phyloP scores from a whole-genome alignment of 2,888 invertebrate species.

The Drosophila nigritarsus region DNA sequence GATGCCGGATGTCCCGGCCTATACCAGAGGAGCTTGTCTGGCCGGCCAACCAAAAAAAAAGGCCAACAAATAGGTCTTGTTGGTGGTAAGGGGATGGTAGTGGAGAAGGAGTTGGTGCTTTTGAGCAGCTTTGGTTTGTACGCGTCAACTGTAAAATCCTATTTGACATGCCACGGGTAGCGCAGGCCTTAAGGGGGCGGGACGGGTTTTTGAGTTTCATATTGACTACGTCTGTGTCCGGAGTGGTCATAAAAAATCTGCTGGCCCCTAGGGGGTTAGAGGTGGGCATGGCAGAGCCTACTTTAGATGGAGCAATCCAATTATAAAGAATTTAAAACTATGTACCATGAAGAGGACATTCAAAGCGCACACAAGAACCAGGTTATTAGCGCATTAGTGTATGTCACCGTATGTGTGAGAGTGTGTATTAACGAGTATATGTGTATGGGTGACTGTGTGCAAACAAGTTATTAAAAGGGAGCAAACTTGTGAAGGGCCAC shows the following conservation, averaged over 20 bases:
- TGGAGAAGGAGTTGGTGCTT: slow-evolving; percentile 8
- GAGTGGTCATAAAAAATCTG: slow-evolving; percentile 72
- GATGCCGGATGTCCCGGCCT: slow-evolving; percentile 49
- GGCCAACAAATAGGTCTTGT: slow-evolving; percentile 21
- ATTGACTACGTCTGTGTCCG: slow-evolving; percentile 48
- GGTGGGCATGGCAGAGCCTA: slow-evolving; percentile 24
- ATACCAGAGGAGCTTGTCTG: slow-evolving; percentile 49
- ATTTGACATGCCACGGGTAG: slow-evolving; percentile 69
- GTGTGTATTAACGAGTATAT: slow-evolving; percentile 13
- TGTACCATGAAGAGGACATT: slow-evolving; percentile 78
- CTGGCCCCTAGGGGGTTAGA: slow-evolving; percentile 21
- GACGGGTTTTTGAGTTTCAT: slow-evolving; percentile 15
- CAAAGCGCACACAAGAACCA: slow-evolving; percentile 70
- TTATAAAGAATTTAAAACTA: slow-evolving; percentile 80
- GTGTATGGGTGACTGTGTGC: slow-evolving; percentile 37
- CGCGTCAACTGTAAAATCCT: slow-evolving; percentile 81
- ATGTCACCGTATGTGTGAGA: slow-evolving; percentile 17
- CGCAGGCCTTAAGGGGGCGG: not conserved
- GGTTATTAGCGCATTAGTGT: slow-evolving; percentile 74
- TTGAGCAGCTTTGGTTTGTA: slow-evolving; percentile 68
- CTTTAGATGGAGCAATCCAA: slow-evolving; percentile 74
- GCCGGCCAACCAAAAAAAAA: slow-evolving; percentile 35
- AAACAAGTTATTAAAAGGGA: slow-evolving; percentile 75
- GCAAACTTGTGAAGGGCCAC: slow-evolving; percentile 75
- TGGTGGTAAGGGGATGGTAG: slow-evolving; percentile 5